Conservation (phyloP, 1,140 invertebrate species). For the Fopius arisanus region DNA sequence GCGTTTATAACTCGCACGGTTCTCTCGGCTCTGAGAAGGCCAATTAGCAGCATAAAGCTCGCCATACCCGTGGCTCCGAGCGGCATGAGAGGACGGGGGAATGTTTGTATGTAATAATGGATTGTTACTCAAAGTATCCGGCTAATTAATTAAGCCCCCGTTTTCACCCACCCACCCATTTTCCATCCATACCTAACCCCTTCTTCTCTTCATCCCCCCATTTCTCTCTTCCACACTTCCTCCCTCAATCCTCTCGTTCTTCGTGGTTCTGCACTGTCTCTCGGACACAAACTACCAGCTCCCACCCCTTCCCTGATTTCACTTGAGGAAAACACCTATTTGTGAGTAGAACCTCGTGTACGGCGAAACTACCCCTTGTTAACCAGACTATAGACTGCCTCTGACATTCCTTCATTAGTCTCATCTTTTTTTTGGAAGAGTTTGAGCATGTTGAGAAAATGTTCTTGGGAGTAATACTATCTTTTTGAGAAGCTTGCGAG, state of each 20-base stretch:
- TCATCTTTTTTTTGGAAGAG: background rate
- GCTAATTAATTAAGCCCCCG: conserved; percentile 65
- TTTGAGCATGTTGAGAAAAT: background rate
- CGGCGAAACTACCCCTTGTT: conserved; percentile 21
- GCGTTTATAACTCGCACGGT: conserved; percentile 62
- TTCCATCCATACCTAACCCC: conserved; percentile 34
- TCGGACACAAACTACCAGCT: background rate
- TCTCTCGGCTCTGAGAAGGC: conserved; percentile 60
- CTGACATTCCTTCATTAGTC: conserved; percentile 12
- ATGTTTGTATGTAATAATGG: conserved; percentile 66
- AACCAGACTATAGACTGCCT: background rate
- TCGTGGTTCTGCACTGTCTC: background rate
- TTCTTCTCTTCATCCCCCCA: conserved; percentile 21
- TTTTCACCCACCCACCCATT: conserved; percentile 27
- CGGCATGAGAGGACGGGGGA: conserved; percentile 42
- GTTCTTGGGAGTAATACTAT: no score
- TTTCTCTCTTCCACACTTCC: background rate
- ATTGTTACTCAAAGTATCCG: conserved; percentile 66
- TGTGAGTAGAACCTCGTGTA: background rate
- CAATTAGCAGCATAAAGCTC: conserved; percentile 66
- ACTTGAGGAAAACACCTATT: conserved; percentile 23
- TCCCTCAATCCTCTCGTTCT: background rate
- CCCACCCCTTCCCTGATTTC: background rate
- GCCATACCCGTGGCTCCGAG: conserved; percentile 45
- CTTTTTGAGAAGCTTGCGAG: no score